Conservation (phyloP, 2,797 vertebrate genomes). For the Ctenosaura bakeri region DNA sequence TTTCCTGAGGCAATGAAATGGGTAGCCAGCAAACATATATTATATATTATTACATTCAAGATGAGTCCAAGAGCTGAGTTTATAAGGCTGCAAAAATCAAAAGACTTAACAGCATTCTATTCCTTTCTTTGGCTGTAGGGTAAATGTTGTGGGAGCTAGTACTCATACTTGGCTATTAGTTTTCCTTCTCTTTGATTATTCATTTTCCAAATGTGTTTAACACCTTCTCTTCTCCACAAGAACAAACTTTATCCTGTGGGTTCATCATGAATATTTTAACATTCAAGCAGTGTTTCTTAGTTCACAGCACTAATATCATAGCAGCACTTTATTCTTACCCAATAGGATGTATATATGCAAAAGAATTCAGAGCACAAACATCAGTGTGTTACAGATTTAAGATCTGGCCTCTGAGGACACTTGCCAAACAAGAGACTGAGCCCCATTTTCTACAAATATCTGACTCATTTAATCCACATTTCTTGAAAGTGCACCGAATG, state of each 20-base stretch:
- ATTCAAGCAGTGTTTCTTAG: constrained; percentile 65
- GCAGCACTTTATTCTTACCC: constrained; percentile 51
- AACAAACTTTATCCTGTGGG: neutral
- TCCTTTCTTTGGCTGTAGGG: constrained; percentile 23
- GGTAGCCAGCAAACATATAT: neutral
- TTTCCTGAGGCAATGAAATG: neutral
- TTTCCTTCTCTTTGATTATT: constrained; percentile 41
- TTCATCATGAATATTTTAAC: constrained; percentile 45
- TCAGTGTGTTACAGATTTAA: constrained; percentile 56
- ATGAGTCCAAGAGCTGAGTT: neutral
- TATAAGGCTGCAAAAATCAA: neutral
- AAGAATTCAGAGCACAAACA: constrained; percentile 56
- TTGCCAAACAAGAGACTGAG: constrained; percentile 59
- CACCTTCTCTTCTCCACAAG: neutral
- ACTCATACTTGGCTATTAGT: constrained; percentile 42
- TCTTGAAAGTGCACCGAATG: constrained; percentile 48
- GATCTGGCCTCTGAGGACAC: constrained; percentile 52
- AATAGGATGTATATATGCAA: constrained; percentile 64
- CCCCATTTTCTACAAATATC: constrained; percentile 43
- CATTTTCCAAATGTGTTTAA: constrained; percentile 33
- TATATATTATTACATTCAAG: constrained; percentile 2
- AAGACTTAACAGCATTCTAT: neutral
- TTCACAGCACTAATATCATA: constrained; percentile 63
- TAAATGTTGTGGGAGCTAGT: constrained; percentile 44
- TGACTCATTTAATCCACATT: constrained; percentile 50